Conservation (phyloP, 2,113 vertebrate species). For the Hepsetus odoe region DNA sequence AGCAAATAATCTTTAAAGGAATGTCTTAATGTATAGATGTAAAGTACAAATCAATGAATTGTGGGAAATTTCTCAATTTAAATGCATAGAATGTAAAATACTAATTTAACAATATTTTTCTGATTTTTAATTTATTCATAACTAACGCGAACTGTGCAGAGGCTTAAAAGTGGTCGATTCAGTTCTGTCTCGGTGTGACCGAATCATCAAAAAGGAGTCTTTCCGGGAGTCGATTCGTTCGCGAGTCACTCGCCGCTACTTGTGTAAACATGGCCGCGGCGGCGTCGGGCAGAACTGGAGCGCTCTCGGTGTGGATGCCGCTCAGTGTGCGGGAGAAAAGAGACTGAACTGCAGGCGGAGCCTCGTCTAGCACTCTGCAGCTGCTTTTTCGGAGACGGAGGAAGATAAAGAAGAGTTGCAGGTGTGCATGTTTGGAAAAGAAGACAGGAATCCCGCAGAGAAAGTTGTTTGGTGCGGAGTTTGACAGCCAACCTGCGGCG, state of each 20-base stretch:
- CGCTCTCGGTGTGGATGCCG: background rate
- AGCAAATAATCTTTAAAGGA: too few relatives aligned
- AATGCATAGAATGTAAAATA: too few relatives aligned
- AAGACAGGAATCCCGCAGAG: background rate
- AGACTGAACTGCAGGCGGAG: background rate
- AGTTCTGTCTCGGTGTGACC: background rate
- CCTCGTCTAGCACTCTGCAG: background rate
- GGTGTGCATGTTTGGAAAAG: background rate
- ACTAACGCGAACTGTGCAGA: too few relatives aligned
- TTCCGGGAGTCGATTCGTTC: background rate
- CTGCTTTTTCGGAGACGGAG: background rate
- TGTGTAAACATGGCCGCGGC: constrained; percentile 30
- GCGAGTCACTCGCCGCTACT: background rate
- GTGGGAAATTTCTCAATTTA: too few relatives aligned
- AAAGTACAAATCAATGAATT: too few relatives aligned
- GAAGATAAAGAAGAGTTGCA: background rate
- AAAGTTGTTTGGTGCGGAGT: constrained; percentile 31
- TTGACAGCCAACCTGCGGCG: constrained; percentile 24
- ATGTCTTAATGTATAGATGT: too few relatives aligned
- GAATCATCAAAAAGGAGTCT: background rate
- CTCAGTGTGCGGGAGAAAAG: background rate
- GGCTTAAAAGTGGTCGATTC: background rate
- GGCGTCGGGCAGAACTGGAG: background rate
- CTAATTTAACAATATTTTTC: too few relatives aligned
- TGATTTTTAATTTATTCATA: too few relatives aligned